Conservation (phyloP, 2,888 invertebrate genomes). For the Sarcophaga caerulescens region DNA sequence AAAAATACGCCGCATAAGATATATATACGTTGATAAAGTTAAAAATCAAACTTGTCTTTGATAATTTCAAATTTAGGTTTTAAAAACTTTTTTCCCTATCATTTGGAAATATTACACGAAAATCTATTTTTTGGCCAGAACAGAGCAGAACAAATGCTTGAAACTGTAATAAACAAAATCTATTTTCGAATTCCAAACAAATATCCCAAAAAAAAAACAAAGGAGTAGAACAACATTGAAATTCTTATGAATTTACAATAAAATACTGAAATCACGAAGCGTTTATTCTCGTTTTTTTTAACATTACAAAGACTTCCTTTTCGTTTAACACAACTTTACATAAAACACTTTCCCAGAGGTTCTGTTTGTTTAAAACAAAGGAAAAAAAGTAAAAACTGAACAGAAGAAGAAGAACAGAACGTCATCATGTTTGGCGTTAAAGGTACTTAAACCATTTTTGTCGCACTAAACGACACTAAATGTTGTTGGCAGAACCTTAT, state of each 20-base stretch:
- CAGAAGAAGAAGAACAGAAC: constrained; percentile 26
- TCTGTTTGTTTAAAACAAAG: constrained; percentile 9
- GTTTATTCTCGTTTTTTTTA: background rate
- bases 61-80: too few species aligned
- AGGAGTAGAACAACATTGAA: background rate
- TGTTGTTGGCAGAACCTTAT: constrained; percentile 29
- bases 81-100: background rate
- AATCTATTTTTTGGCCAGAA: too few species aligned
- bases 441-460: constrained; percentile 69
- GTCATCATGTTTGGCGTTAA: constrained; percentile 65
- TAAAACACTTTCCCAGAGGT: constrained; percentile 8
- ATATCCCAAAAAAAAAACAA: background rate
- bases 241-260: constrained; percentile 57
- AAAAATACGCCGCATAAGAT: too few species aligned
- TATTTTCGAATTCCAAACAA: background rate
- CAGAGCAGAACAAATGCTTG: background rate
- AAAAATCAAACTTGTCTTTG: too few species aligned
- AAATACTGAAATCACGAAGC: constrained; percentile 60
- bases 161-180: background rate
- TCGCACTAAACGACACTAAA: constrained; percentile 69
- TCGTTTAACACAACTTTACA: background rate
- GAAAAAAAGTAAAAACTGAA: constrained; percentile 5
- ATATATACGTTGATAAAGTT: too few species aligned
- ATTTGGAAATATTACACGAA: background rate
- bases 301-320: background rate